Percentiles rank a stretch among this genome's conserved stretches.
Evolutionary conservation across 2,797 vertebrate genomes (phyloP).

Genomic region (Monodelphis domestica): DNA sequence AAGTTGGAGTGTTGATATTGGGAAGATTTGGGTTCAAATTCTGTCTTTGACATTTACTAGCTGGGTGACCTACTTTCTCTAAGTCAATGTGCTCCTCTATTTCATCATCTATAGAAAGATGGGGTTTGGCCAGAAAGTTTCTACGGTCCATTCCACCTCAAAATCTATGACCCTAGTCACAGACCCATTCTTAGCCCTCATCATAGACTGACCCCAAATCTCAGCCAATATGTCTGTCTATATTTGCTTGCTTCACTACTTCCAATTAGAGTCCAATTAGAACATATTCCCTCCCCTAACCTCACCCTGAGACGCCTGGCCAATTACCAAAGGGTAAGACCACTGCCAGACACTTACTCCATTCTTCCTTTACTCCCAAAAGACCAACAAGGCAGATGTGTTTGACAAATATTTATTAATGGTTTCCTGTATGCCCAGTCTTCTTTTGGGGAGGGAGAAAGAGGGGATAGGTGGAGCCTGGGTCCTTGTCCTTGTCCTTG

Average conservation of each 20-base stretch:
- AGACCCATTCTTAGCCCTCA: neutral
- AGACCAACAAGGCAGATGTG: neutral
- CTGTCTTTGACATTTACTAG: neutral
- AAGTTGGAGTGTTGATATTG: neutral
- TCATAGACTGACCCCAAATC: neutral
- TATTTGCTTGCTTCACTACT: neutral
- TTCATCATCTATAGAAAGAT: neutral
- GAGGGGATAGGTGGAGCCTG: neutral
- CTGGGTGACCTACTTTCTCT: neutral
- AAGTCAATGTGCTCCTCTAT: neutral
- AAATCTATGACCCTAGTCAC: neutral
- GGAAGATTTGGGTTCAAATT: neutral
- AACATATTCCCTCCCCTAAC: neutral
- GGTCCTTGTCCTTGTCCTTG: neutral
- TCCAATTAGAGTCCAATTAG: neutral
- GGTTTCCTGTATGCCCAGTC: neutral
- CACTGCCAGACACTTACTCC: neutral
- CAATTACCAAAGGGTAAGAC: neutral
- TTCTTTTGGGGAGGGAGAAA: neutral
- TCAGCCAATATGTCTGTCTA: too few relatives aligned
- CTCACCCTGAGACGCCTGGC: neutral
- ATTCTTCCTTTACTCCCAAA: neutral
- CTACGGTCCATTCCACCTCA: neutral
- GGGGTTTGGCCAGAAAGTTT: neutral
- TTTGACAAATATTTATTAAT: neutral